Evolutionary conservation across 2,888 invertebrate genomes (phyloP).

Genomic region (Megastigmus dorsalis): DNA sequence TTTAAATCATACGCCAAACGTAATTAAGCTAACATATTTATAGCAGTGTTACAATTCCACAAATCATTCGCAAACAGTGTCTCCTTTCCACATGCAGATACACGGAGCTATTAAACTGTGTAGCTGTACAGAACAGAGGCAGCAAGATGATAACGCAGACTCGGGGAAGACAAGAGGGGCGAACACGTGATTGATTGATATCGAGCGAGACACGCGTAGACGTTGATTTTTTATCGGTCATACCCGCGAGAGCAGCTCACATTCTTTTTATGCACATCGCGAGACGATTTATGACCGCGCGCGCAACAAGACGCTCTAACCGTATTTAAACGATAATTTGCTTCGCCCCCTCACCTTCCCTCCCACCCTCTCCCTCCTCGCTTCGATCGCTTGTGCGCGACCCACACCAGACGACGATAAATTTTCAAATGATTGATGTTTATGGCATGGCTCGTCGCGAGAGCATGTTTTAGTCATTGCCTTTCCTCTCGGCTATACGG

Average conservation of each 20-base stretch:
- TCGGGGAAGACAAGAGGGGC: neutral
- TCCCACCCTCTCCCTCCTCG: neutral
- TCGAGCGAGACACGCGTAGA: neutral
- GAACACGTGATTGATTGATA: constrained; percentile 19
- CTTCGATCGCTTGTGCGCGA: no score
- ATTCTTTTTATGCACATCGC: neutral
- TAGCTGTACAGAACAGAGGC: no score
- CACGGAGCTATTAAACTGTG: no score
- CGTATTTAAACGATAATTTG: constrained; percentile 17
- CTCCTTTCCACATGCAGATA: no score
- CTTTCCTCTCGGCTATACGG: no score
- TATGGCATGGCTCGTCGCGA: no score
- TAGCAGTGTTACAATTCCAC: no score
- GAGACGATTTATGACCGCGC: neutral
- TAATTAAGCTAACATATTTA: no score
- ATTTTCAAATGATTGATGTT: neutral
- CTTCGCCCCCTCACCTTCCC: neutral
- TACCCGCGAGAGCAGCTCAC: neutral
- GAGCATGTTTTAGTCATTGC: no score
- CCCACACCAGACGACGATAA: neutral
- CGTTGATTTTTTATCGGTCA: constrained; percentile 29
- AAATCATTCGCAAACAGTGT: no score
- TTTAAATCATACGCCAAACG: no score
- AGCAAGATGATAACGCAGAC: no score
- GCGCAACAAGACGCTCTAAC: neutral